phyloP scores from a whole-genome alignment of 2,888 invertebrate genomes.

The Leptopilina myrica region DNA sequence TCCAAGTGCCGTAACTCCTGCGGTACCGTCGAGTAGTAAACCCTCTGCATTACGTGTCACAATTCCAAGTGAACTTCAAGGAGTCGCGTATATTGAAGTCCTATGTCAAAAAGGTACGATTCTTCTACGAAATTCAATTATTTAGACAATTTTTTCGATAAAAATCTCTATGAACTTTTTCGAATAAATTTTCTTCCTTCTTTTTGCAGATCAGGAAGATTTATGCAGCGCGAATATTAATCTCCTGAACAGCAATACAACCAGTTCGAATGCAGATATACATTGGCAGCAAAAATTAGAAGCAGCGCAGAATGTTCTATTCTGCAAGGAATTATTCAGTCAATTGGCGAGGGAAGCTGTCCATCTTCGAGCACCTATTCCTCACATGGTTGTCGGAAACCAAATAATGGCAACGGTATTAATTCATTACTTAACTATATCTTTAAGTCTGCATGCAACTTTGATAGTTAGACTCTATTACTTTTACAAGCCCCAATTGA shows the following conservation, averaged over 20 bases:
- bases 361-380: conserved; percentile 93
- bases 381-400: conserved; percentile 97
- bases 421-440: no score
- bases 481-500: no score
- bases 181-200: not conserved
- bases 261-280: conserved; percentile 84
- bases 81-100: conserved; percentile 97
- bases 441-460: no score
- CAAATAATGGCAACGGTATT: conserved; percentile 95
- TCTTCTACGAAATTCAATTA: no score
- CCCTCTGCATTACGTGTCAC: conserved; percentile 91
- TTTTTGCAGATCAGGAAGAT: conserved; percentile 88
- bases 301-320: conserved; percentile 96
- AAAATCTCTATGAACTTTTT: no score
- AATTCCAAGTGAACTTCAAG: conserved; percentile 95
- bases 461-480: not conserved
- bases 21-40: conserved; percentile 79
- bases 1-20: conserved; percentile 76
- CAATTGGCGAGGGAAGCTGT: conserved; percentile 97
- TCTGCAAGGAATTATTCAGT: conserved; percentile 97
- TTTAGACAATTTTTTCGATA: no score
- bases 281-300: conserved; percentile 98
- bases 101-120: conserved; percentile 90
- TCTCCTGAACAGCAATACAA: conserved; percentile 86
- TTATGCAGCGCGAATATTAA: conserved; percentile 90